phyloP scores from a whole-genome alignment of 2,888 invertebrate species.

The Rosalia funebris region DNA sequence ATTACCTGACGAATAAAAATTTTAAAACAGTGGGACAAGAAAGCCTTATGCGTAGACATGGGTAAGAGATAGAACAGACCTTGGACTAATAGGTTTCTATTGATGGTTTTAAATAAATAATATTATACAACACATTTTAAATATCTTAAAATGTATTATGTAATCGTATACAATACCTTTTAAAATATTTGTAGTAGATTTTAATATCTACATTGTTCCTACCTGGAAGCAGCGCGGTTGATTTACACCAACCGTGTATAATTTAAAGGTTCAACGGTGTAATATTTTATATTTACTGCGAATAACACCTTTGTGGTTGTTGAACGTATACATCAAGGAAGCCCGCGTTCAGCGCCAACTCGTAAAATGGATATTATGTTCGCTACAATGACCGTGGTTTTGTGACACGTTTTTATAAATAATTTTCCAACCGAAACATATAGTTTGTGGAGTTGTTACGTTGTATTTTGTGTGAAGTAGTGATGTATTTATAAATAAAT shows the following conservation, averaged over 20 bases:
- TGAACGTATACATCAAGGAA: slow-evolving; percentile 16
- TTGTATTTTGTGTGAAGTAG: no score
- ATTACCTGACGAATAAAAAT: no score
- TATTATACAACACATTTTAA: no score
- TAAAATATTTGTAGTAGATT: not conserved
- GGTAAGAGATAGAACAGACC: no score
- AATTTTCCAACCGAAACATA: not conserved
- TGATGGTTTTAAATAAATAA: no score
- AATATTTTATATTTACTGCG: slow-evolving; percentile 16
- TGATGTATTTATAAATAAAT: no score
- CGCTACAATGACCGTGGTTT: slow-evolving; percentile 6
- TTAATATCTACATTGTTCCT: not conserved
- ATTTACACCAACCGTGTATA: slow-evolving; percentile 12
- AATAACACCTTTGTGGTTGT: slow-evolving; percentile 16
- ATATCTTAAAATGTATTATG: no score
- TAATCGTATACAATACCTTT: no score
- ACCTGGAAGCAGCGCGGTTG: slow-evolving; percentile 4
- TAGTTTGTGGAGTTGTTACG: no score
- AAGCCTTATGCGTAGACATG: no score
- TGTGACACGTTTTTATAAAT: slow-evolving; percentile 8
- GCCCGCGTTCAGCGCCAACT: slow-evolving; percentile 2
- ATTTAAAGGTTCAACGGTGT: slow-evolving; percentile 7
- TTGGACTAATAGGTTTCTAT: no score
- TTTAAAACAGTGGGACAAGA: no score
- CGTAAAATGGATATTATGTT: slow-evolving; percentile 15